phyloP scores from a whole-genome alignment of 2,888 invertebrate genomes.

The Microctonus brassicae region DNA sequence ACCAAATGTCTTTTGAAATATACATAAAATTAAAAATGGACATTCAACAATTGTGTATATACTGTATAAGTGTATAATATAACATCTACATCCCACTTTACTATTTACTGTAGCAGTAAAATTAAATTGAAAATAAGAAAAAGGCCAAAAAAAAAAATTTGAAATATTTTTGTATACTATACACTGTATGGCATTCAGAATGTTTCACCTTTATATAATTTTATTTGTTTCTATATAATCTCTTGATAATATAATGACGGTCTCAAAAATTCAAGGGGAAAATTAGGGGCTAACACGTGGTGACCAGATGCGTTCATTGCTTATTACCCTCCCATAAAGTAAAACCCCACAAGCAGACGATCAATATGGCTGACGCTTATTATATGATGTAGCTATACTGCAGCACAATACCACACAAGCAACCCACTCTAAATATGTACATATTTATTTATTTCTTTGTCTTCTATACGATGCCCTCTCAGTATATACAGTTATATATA shows the following conservation, averaged over 20 bases:
- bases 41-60: not conserved
- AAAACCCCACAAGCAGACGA: slow-evolving; percentile 8
- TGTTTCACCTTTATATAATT: no score
- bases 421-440: not conserved
- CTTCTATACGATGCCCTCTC: slow-evolving; percentile 10
- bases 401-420: slow-evolving; percentile 1
- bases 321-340: slow-evolving; percentile 8
- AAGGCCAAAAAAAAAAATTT: no score
- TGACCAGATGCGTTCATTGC: slow-evolving; percentile 45
- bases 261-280: not conserved
- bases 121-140: no score
- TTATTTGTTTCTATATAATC: no score
- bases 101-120: no score
- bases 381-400: not conserved
- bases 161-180: no score
- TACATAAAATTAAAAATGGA: not conserved
- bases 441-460: not conserved
- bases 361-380: slow-evolving; percentile 15
- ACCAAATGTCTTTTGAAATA: not conserved
- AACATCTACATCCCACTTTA: no score
- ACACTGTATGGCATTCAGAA: no score
- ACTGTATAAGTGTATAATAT: no score
- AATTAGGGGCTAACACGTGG: slow-evolving; percentile 45
- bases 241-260: not conserved
- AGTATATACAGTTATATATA: slow-evolving; percentile 24